These are phyloP conservation scores for Zaprionus nigranus DNA, from an alignment of 1,140 invertebrate genomes.

Conservation along the genomic window DNA sequence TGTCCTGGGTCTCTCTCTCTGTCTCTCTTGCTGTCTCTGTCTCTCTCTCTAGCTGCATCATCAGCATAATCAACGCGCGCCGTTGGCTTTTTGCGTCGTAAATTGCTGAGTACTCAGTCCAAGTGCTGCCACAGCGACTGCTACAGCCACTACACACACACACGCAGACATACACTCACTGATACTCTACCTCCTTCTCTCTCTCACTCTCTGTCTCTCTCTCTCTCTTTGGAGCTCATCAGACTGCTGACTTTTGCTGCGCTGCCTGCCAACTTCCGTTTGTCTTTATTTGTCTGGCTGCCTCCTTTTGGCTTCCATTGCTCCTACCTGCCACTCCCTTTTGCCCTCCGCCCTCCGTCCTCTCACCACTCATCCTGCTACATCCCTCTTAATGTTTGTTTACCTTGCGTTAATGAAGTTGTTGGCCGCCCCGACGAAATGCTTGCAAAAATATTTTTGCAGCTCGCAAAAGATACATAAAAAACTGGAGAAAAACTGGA, in stretches of 20 bases:
- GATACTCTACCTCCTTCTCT: neutral
- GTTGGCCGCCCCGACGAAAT: conserved; percentile 61
- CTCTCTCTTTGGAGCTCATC: conserved; percentile 57
- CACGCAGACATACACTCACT: conserved; percentile 1
- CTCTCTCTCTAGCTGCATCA: conserved; percentile 69
- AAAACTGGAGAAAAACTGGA: conserved; percentile 25
- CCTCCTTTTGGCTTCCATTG: conserved; percentile 41
- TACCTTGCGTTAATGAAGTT: conserved; percentile 84
- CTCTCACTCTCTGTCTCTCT: neutral
- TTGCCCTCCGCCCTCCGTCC: no score
- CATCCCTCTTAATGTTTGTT: conserved; percentile 77
- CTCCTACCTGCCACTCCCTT: conserved; percentile 15
- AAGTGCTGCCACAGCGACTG: conserved; percentile 34
- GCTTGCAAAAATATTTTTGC: conserved; percentile 75
- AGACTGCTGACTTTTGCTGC: conserved; percentile 66
- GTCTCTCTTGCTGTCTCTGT: neutral
- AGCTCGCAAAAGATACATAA: conserved; percentile 48
- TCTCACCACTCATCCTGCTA: conserved; percentile 4
- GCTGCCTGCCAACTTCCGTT: conserved; percentile 68
- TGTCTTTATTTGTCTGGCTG: conserved; percentile 79
- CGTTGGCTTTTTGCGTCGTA: conserved; percentile 81
- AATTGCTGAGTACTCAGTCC: conserved; percentile 76
- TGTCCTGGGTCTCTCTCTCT: conserved; percentile 15
- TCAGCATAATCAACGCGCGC: conserved; percentile 81
- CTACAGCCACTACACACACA: conserved; percentile 9